Percentiles rank a stretch among this genome's conserved stretches.
Conservation (phyloP, 2,797 vertebrate genomes). For the Margarornis squamiger region DNA sequence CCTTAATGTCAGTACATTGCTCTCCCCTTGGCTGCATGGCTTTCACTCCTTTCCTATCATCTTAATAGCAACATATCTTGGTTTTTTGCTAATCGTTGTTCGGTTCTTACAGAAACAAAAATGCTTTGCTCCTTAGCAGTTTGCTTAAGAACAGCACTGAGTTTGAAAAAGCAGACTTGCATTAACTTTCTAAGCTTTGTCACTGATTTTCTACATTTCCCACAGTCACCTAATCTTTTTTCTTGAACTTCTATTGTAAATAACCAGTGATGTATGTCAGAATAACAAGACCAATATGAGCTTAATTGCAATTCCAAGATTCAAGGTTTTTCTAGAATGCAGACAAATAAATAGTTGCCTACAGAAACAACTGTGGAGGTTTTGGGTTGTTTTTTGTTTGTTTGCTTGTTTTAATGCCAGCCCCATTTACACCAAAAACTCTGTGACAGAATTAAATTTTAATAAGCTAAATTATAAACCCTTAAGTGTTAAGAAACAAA, state of each 20-base stretch:
- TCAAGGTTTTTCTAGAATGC: neutral
- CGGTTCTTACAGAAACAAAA: neutral
- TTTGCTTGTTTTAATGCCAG: neutral
- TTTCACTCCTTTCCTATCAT: neutral
- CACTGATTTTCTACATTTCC: neutral
- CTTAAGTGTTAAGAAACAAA: neutral
- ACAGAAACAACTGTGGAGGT: neutral
- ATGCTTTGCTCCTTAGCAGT: neutral
- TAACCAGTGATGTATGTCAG: neutral
- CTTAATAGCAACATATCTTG: neutral
- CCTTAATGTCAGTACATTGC: neutral
- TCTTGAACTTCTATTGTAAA: neutral
- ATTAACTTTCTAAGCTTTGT: neutral
- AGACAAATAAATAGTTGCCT: neutral
- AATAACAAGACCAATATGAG: neutral
- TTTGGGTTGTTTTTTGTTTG: neutral
- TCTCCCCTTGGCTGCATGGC: neutral
- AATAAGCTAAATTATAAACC: neutral
- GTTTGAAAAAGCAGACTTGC: neutral
- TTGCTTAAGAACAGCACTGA: neutral
- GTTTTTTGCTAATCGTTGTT: neutral
- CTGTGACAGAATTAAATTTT: neutral
- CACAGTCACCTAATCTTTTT: neutral
- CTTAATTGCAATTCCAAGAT: neutral
- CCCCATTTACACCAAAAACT: neutral